These are phyloP conservation scores for Eristalinus aeneus DNA, from an alignment of 2,888 invertebrate species.

Conservation along the genomic window DNA sequence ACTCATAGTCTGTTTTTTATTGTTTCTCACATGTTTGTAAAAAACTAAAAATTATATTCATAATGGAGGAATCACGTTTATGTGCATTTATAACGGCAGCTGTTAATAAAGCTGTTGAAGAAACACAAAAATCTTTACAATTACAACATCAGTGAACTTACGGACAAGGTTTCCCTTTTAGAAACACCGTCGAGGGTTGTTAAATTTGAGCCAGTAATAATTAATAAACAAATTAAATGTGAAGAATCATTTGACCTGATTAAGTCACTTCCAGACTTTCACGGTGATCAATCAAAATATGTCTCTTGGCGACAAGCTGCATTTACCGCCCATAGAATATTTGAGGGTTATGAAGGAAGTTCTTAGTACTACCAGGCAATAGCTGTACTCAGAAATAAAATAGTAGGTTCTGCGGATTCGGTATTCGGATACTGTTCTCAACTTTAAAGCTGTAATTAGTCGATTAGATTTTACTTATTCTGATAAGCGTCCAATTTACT, in stretches of 20 bases:
- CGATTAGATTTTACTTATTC: background rate
- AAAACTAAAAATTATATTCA: too few species aligned
- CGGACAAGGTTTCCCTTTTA: too few species aligned
- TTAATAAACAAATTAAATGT: too few species aligned
- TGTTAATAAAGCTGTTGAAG: too few species aligned
- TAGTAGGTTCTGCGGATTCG: slow-evolving; percentile 19
- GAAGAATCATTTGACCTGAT: background rate
- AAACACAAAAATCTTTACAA: too few species aligned
- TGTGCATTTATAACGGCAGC: too few species aligned
- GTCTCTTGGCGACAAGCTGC: background rate
- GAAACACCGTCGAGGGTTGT: too few species aligned
- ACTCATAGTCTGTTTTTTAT: too few species aligned
- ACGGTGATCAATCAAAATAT: background rate
- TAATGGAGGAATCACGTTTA: too few species aligned
- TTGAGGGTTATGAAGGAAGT: background rate
- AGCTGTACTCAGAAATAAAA: background rate
- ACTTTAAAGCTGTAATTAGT: slow-evolving; percentile 1
- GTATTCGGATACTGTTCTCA: background rate
- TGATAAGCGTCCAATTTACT: slow-evolving; percentile 3
- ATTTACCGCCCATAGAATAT: background rate
- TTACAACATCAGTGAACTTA: too few species aligned
- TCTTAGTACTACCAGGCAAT: background rate
- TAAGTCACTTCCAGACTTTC: background rate
- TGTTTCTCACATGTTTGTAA: too few species aligned
- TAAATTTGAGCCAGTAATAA: too few species aligned